These are phyloP conservation scores for Oriolus oriolus DNA, from an alignment of 2,113 vertebrate genomes.

Conservation along the genomic window DNA sequence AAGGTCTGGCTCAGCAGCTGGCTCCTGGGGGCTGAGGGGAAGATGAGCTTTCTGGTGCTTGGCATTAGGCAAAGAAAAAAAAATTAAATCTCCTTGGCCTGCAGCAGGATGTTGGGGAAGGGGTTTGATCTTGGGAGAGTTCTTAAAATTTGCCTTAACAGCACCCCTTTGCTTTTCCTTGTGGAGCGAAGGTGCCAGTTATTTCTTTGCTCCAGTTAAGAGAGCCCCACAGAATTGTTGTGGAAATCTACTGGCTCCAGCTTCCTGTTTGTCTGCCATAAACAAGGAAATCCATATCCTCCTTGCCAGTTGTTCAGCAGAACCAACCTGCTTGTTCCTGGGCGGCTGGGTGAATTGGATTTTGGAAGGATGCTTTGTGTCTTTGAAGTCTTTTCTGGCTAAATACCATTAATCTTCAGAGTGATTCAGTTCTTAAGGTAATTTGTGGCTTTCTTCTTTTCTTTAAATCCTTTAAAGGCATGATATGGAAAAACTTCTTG, in stretches of 20 bases:
- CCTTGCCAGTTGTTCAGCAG: not conserved
- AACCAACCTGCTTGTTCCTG: constrained; percentile 21
- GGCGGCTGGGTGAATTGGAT: not conserved
- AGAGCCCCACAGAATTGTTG: not conserved
- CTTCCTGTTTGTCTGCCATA: not conserved
- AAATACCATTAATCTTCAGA: constrained; percentile 33
- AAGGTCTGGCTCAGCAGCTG: not conserved
- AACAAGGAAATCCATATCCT: not conserved
- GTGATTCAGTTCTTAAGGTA: constrained; percentile 54
- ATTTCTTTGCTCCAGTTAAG: not conserved
- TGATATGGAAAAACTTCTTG: constrained; percentile 57
- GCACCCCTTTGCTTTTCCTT: not conserved
- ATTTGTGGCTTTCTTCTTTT: constrained; percentile 49
- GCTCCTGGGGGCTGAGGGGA: not conserved
- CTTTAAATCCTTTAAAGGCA: constrained; percentile 45
- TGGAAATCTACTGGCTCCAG: constrained; percentile 2
- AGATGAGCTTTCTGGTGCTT: not conserved
- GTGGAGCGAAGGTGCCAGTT: not conserved
- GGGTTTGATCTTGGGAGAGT: not conserved
- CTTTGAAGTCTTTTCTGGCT: constrained; percentile 43
- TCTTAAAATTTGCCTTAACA: not conserved
- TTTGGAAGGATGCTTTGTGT: constrained; percentile 37
- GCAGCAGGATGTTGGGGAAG: not conserved
- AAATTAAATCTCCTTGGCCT: not conserved
- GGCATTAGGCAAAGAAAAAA: not conserved